Evolutionary conservation across 2,113 vertebrate genomes (phyloP), one percentile per base, ranked within the genome.

Genomic region (Thomomys bottae): DNA sequence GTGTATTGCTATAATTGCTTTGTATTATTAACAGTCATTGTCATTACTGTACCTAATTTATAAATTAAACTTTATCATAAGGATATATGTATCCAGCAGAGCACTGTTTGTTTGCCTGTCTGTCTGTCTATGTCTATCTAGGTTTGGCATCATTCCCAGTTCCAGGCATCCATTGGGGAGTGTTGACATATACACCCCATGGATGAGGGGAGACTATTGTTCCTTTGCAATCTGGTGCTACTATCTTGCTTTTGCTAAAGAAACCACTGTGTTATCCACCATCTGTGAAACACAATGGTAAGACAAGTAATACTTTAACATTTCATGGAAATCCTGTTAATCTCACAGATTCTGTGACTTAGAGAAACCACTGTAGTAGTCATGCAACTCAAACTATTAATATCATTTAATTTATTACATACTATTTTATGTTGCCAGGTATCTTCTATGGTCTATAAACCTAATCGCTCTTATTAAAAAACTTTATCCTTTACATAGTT

Each of bases 271-370:
- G 78, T 84, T 61, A 40, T 17, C 28, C 32, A 64, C 9, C 6
- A 10, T 63, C 42, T 70, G 11, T 85, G 75, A 75, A 90, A n/a
- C 7, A 26, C 12, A 20, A 6, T 32, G 49, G 73, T 81, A 78
- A 81, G 73, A 45, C 59, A 89, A 71, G 28, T 45, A n/a, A 38
- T 26, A n/a, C 76, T 2, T 73, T 80, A 3, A 42, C 34, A 38
- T 88, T 40, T 70, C 10, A 61, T 72, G 63, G 70, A 76, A 80
- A 76, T n/a, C 23, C 40, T n/a, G 87, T 84, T 79, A 71, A 89
- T 64, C 2, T 87, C 49, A 72, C 0, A 20, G 28, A 88, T 85
- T 3, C 8, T 20, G 10, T 42, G 30, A 81, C 26, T 30, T 8
- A 40, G 21, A 87, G 84, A 93, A 61, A 84, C 12, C 28, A 67